A percentile compares a stretch with the other conserved stretches of the same genome.
phyloP scores from a whole-genome alignment of 2,113 vertebrate genomes.

The Apeltes quadracus region DNA sequence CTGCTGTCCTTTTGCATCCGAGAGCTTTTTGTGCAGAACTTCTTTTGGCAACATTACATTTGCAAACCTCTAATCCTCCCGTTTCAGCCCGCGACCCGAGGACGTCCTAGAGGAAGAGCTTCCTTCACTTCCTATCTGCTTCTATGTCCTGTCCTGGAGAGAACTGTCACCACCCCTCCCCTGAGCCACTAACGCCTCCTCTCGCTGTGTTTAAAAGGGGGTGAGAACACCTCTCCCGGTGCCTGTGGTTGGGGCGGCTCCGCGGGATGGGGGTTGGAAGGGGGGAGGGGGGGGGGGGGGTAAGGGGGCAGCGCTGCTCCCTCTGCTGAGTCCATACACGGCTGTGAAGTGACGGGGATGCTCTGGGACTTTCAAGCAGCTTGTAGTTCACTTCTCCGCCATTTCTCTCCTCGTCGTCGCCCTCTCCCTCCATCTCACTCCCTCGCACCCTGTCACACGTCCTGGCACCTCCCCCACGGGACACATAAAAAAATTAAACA shows the following conservation, averaged over 20 bases:
- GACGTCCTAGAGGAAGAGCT: constrained; percentile 55
- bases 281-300: too few relatives aligned
- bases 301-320: constrained; percentile 19
- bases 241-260: constrained; percentile 50
- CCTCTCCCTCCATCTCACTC: constrained; percentile 15
- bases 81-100: constrained; percentile 11
- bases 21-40: constrained; percentile 17
- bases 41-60: constrained; percentile 22
- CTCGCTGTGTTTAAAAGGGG: constrained; percentile 62
- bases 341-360: constrained; percentile 67
- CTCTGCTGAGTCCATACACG: constrained; percentile 28
- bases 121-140: constrained; percentile 53
- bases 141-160: constrained; percentile 60
- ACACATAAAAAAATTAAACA: constrained; percentile 68
- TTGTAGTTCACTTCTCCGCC: constrained; percentile 57
- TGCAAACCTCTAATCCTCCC: background rate
- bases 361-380: constrained; percentile 56
- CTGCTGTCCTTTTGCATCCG: background rate
- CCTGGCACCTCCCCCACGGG: constrained; percentile 55
- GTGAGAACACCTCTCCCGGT: constrained; percentile 66
- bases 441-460: constrained; percentile 59
- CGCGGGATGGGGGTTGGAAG: too few relatives aligned
- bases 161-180: constrained; percentile 67
- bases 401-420: constrained; percentile 42
- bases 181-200: constrained; percentile 58